phyloP scores from a whole-genome alignment of 2,797 vertebrate genomes.

The Bucorvus abyssinicus region DNA sequence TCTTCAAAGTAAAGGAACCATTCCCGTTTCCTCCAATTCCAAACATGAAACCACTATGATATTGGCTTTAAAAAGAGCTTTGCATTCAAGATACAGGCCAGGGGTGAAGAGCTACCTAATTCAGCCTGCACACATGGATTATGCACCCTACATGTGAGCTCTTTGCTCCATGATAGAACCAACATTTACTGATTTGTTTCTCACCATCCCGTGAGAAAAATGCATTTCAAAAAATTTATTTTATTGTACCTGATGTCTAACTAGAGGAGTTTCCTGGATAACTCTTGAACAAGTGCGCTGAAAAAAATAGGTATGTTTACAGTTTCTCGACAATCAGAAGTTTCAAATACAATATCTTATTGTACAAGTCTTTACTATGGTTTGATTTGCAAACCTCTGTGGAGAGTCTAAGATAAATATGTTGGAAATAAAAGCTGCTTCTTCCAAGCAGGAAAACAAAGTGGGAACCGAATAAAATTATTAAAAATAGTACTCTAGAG shows the following conservation, averaged over 20 bases:
- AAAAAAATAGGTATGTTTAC: background rate
- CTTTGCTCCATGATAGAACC: background rate
- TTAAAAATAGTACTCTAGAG: background rate
- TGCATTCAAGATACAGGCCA: background rate
- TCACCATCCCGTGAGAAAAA: background rate
- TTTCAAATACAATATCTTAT: background rate
- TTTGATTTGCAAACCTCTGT: background rate
- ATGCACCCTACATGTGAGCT: background rate
- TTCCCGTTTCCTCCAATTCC: background rate
- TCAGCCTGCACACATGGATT: background rate
- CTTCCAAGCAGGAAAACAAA: background rate
- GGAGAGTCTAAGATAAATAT: background rate
- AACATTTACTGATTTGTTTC: background rate
- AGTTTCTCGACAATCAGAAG: background rate
- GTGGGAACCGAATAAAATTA: background rate
- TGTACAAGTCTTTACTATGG: background rate
- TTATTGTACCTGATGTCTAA: background rate
- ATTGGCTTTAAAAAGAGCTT: background rate
- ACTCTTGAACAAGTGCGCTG: background rate
- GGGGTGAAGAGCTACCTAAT: background rate
- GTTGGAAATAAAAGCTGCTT: background rate
- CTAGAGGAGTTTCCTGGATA: background rate
- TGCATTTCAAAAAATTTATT: background rate
- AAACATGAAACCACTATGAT: background rate
- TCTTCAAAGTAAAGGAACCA: background rate